Percentiles rank a stretch among this genome's conserved stretches.
Conservation (phyloP, 2,113 vertebrate species). For the Oryzias melastigma region DNA sequence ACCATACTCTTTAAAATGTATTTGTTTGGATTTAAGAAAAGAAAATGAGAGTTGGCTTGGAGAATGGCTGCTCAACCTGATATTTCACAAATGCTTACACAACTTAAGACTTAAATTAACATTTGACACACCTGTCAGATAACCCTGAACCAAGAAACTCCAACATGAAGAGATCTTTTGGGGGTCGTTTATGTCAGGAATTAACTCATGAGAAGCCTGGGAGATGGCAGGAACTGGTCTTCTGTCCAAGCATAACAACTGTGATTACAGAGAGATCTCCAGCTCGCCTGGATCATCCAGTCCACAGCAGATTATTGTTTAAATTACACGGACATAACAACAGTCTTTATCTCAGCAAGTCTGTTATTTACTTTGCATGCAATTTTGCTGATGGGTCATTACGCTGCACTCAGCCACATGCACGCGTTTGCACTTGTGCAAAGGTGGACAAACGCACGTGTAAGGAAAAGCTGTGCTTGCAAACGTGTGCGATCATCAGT, state of each 20-base stretch:
- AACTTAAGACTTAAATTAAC: not conserved
- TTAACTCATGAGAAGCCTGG: not conserved
- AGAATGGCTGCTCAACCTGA: not conserved
- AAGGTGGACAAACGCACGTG: not conserved
- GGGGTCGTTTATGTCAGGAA: slow-evolving; percentile 4
- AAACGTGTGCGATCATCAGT: slow-evolving; percentile 1
- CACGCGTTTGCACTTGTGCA: slow-evolving; percentile 28
- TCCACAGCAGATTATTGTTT: slow-evolving; percentile 61
- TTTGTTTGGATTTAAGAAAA: not conserved
- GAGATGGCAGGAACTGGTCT: slow-evolving; percentile 10
- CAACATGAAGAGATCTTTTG: not conserved
- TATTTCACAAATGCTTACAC: not conserved
- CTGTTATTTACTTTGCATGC: slow-evolving; percentile 60
- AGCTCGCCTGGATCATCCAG: slow-evolving; percentile 41
- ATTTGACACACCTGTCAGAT: not conserved
- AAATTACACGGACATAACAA: slow-evolving; percentile 56
- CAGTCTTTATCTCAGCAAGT: slow-evolving; percentile 57
- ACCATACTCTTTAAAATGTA: not conserved
- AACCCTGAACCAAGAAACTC: not conserved
- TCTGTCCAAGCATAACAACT: slow-evolving; percentile 22
- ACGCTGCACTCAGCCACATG: slow-evolving; percentile 45
- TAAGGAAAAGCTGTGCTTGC: slow-evolving; percentile 12
- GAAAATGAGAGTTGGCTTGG: not conserved
- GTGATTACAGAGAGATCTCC: slow-evolving; percentile 58
- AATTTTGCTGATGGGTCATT: slow-evolving; percentile 47